Percentiles rank a stretch among this genome's conserved stretches.
Evolutionary conservation across 2,113 vertebrate genomes (phyloP).

Genomic region (Montifringilla adamsi): DNA sequence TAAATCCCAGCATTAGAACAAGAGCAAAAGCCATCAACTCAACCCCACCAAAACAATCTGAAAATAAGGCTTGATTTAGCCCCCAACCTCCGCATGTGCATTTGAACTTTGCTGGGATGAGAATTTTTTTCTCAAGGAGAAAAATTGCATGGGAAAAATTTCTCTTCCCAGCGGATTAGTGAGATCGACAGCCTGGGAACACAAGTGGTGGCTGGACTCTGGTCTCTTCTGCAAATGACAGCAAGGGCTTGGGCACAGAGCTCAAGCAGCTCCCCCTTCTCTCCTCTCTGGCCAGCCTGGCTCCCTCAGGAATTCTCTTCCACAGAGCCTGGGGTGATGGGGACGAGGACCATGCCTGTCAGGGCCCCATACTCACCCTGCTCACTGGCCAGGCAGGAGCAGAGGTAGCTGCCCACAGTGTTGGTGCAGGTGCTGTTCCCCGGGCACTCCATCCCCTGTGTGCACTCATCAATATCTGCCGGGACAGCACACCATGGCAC

Average conservation of each 20-base stretch:
- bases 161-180: neutral
- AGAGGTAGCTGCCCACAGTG: neutral
- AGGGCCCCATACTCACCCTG: neutral
- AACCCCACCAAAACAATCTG: neutral
- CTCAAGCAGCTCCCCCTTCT: neutral
- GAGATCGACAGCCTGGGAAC: neutral
- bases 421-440: slow-evolving; percentile 36
- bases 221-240: neutral
- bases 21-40: neutral
- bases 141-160: neutral
- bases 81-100: fast-evolving
- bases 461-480: neutral
- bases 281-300: neutral
- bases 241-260: neutral
- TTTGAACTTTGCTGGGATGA: neutral
- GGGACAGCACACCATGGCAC: neutral
- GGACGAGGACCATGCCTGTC: fast-evolving
- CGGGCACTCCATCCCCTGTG: fast-evolving
- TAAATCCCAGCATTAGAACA: neutral
- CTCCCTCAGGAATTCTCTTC: neutral
- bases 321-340: neutral
- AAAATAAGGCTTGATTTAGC: neutral
- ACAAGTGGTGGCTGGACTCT: fast-evolving
- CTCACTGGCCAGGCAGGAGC: neutral
- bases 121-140: neutral